Evolutionary conservation across 1,140 invertebrate genomes (phyloP).

Genomic region (Cyphomyrmex costatus): DNA sequence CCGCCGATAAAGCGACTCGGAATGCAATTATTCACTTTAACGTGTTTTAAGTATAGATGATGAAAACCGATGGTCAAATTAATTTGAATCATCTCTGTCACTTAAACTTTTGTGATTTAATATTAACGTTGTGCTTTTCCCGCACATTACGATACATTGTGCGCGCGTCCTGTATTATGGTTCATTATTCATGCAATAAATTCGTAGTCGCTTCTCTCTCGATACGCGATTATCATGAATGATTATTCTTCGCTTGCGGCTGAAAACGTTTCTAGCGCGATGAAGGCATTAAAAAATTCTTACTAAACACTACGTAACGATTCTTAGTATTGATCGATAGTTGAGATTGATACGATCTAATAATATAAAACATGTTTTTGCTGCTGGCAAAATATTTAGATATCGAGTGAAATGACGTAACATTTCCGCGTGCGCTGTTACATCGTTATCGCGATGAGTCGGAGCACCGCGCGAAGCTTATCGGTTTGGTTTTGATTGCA

Average conservation of each 20-base stretch:
- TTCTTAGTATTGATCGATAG: not conserved
- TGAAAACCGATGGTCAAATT: constrained; percentile 40
- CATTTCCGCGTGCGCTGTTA: not conserved
- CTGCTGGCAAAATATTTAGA: not conserved
- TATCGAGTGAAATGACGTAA: not conserved
- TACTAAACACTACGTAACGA: not conserved
- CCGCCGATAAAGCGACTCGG: constrained; percentile 49
- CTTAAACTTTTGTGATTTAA: constrained; percentile 39
- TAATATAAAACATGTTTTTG: not conserved
- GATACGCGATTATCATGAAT: constrained; percentile 2
- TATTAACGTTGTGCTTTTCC: constrained; percentile 45
- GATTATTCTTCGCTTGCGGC: not conserved
- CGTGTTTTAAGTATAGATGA: constrained; percentile 56
- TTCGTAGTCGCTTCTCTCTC: constrained; percentile 24
- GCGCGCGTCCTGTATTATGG: not conserved
- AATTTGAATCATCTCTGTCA: constrained; percentile 38
- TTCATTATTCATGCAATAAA: constrained; percentile 34
- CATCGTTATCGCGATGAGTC: constrained; percentile 16
- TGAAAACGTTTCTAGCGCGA: not conserved
- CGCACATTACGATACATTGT: constrained; percentile 16
- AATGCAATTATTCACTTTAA: constrained; percentile 58
- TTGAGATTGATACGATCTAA: not conserved
- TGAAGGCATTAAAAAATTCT: not conserved
- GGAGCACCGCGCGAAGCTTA: constrained; percentile 29
- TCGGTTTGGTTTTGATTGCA: constrained; percentile 64